These are phyloP conservation scores for Lophochroa leadbeateri DNA, from an alignment of 2,113 vertebrate genomes.

Conservation along the genomic window DNA sequence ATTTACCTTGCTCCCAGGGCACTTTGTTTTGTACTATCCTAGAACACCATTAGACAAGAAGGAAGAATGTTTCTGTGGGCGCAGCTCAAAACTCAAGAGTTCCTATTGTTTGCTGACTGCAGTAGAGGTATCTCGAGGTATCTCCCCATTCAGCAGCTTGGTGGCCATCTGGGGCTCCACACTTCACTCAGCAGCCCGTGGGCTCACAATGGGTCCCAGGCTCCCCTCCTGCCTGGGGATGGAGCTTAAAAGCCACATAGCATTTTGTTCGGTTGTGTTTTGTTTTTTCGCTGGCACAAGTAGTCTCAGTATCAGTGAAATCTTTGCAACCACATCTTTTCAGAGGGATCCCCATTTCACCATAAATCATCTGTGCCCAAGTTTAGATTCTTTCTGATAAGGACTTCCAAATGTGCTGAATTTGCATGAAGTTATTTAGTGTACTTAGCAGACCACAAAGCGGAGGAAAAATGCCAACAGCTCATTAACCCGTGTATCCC, in stretches of 20 bases:
- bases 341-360: neutral
- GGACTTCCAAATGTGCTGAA: neutral
- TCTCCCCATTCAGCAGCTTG: neutral
- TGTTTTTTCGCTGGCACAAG: neutral
- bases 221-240: neutral
- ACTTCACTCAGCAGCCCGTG: neutral
- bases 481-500: neutral
- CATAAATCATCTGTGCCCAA: neutral
- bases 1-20: neutral
- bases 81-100: neutral
- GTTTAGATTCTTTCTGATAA: neutral
- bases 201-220: neutral
- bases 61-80: neutral
- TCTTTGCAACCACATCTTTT: neutral
- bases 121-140: neutral
- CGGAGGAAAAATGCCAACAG: neutral
- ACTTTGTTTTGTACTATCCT: neutral
- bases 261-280: no score
- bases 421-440: neutral
- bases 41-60: neutral
- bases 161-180: neutral
- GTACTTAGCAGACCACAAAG: constrained; percentile 3
- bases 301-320: neutral
- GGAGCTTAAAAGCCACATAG: neutral
- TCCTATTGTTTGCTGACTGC: no score